Conservation (phyloP, 2,113 vertebrate species). For the Silurus asotus region DNA sequence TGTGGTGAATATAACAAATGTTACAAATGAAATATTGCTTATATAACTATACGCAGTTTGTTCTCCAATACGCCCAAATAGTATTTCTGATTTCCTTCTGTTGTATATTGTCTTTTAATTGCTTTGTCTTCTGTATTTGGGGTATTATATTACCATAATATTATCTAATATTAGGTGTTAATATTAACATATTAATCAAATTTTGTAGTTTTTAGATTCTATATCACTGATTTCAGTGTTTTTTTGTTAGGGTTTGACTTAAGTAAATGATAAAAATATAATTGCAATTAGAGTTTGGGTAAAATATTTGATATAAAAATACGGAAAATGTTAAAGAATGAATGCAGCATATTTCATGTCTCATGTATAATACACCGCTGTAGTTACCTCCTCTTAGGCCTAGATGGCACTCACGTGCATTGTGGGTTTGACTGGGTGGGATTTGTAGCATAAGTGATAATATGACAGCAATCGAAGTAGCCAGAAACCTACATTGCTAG, state of each 20-base stretch:
- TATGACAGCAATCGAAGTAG: not conserved
- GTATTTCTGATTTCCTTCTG: not conserved
- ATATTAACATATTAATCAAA: not conserved
- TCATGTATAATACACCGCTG: not conserved
- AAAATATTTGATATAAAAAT: not conserved
- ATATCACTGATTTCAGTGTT: not conserved
- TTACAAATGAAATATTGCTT: not conserved
- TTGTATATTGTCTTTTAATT: not conserved
- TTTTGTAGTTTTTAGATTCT: no score
- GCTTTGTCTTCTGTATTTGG: not conserved
- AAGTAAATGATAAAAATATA: not conserved
- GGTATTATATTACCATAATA: not conserved
- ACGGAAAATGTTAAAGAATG: not conserved
- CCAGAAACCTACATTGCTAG: not conserved
- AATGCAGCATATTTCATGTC: not conserved
- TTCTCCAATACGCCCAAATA: not conserved
- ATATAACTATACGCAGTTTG: not conserved
- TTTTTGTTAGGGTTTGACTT: not conserved
- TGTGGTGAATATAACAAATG: not conserved
- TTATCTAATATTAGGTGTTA: not conserved
- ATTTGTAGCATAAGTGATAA: not conserved
- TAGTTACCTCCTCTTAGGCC: not conserved
- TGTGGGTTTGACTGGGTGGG: not conserved
- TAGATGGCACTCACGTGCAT: slow-evolving; percentile 42
- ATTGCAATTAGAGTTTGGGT: not conserved